phyloP scores from a whole-genome alignment of 1,140 invertebrate genomes.

The Drosophila lini region DNA sequence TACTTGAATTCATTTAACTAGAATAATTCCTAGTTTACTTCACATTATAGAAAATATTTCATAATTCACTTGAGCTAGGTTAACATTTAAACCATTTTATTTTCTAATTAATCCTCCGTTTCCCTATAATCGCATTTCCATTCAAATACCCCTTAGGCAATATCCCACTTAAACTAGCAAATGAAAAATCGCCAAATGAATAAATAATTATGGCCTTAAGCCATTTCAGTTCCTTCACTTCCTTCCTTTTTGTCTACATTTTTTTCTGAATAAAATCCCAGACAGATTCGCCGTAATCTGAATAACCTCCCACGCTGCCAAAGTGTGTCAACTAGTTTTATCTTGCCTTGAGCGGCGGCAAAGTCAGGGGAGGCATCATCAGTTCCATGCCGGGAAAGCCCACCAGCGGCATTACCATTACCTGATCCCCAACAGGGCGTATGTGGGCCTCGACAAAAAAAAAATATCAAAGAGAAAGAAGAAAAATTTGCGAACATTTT shows the following conservation, averaged over 20 bases:
- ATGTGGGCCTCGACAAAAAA: conserved; percentile 53
- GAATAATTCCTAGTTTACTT: neutral
- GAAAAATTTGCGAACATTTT: conserved; percentile 49
- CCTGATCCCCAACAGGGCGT: conserved; percentile 57
- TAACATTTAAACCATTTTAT: neutral
- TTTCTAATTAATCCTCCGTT: neutral
- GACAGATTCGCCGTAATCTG: conserved; percentile 10
- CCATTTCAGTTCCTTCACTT: conserved; percentile 13
- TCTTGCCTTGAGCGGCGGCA: conserved; percentile 55
- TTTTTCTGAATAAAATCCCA: conserved; percentile 16
- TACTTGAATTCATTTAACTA: neutral
- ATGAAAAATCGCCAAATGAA: conserved; percentile 24
- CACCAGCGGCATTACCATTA: conserved; percentile 73
- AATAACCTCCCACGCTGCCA: conserved; percentile 8
- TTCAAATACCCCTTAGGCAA: neutral
- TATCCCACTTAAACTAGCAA: conserved; percentile 6
- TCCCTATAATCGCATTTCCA: neutral
- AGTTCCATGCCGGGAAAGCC: conserved; percentile 21
- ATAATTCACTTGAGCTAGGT: neutral
- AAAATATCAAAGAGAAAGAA: neutral
- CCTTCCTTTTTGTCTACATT: neutral
- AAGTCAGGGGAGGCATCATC: conserved; percentile 23
- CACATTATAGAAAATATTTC: neutral
- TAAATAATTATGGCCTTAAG: conserved; percentile 39
- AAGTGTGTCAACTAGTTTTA: conserved; percentile 78